Conservation (phyloP, 2,113 vertebrate species). For the Melierax canorus region DNA sequence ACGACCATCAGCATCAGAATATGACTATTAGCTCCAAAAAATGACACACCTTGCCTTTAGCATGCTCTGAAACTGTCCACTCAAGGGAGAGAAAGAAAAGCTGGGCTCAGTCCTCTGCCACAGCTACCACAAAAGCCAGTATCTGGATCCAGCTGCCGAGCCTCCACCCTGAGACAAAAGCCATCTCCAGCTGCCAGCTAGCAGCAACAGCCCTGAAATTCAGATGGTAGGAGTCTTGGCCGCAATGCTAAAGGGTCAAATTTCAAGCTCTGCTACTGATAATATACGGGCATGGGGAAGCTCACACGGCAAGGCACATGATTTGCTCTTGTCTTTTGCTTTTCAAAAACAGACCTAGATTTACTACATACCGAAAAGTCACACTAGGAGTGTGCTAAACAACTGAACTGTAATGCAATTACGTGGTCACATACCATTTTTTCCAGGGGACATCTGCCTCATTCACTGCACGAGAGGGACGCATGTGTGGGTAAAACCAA, state of each 20-base stretch:
- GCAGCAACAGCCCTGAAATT: not conserved
- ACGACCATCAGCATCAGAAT: not conserved
- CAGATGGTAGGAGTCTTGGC: not conserved
- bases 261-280: not conserved
- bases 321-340: not conserved
- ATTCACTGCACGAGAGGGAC: not conserved
- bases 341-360: not conserved
- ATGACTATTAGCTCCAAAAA: not conserved
- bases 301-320: not conserved
- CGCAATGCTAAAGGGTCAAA: not conserved
- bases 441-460: not conserved
- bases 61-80: not conserved
- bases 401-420: not conserved
- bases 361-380: not conserved
- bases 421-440: not conserved
- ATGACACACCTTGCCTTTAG: not conserved
- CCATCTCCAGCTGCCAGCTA: not conserved
- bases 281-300: not conserved
- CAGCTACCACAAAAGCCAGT: not conserved
- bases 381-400: not conserved
- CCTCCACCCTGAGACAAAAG: not conserved
- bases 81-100: not conserved
- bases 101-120: not conserved
- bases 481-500: not conserved
- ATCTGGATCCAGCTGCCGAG: not conserved